These are phyloP conservation scores for Bimastos eiseni DNA, from an alignment of 2,888 invertebrate genomes.

Conservation along the genomic window DNA sequence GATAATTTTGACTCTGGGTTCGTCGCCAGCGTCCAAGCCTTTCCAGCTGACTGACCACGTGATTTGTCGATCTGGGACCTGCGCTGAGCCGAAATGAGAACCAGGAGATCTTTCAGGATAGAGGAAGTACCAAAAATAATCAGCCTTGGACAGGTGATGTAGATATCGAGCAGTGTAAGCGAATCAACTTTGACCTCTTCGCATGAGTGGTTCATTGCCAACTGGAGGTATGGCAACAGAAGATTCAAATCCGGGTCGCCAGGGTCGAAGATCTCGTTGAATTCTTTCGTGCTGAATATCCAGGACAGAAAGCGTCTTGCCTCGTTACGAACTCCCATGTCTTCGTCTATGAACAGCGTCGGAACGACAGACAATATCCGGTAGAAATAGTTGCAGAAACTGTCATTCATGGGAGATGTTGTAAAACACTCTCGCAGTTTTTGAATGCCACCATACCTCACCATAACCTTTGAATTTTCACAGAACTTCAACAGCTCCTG, in stretches of 20 bases:
- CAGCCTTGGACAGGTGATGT: not conserved
- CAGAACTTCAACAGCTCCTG: conserved; percentile 19
- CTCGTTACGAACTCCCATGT: not conserved
- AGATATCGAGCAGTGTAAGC: not conserved
- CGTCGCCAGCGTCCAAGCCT: conserved; percentile 7
- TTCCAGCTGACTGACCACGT: not conserved
- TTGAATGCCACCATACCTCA: conserved; percentile 7
- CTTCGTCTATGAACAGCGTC: not conserved
- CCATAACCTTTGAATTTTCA: not conserved
- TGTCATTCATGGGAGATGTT: not conserved
- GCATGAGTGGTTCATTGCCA: conserved; percentile 15
- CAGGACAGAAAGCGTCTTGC: not conserved
- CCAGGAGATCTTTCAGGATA: conserved; percentile 15
- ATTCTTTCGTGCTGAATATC: not conserved
- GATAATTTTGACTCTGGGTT: conserved; percentile 26
- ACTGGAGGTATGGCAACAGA: not conserved
- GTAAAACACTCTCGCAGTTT: conserved; percentile 14
- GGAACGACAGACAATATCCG: not conserved
- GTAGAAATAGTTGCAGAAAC: conserved; percentile 17
- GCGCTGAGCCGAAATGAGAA: conserved; percentile 14
- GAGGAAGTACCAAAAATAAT: not conserved
- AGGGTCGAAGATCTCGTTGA: not conserved
- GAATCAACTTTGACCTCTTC: conserved; percentile 19
- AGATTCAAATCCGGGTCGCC: conserved; percentile 19
- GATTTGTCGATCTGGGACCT: not conserved